These are phyloP conservation scores for Yoshiicerus persimilis DNA, from an alignment of 1,140 invertebrate genomes.

Conservation along the genomic window DNA sequence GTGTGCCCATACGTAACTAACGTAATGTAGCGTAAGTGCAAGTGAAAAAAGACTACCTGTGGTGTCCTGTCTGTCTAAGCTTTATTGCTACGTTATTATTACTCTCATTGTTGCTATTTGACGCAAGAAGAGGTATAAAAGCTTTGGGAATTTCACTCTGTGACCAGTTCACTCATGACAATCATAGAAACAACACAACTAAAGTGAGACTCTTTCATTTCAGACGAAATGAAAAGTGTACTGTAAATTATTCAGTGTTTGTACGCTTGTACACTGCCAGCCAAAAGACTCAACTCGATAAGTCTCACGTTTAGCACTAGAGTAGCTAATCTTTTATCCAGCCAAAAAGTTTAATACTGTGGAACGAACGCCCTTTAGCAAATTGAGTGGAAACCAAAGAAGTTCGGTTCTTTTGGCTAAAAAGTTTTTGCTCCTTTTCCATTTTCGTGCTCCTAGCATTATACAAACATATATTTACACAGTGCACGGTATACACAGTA, in stretches of 20 bases:
- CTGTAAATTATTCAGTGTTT: neutral
- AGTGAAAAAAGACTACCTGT: neutral
- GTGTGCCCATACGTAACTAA: neutral
- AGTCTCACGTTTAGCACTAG: neutral
- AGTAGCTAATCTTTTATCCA: neutral
- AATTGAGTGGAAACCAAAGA: neutral
- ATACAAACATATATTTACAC: neutral
- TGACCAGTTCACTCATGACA: neutral
- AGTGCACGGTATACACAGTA: neutral
- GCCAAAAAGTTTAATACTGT: neutral
- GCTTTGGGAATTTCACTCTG: conserved; percentile 3
- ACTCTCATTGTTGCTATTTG: neutral
- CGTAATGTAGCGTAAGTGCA: neutral
- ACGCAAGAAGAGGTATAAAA: neutral
- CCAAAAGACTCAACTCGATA: neutral
- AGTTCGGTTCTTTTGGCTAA: neutral
- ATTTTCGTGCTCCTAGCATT: neutral
- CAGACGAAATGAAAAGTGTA: neutral
- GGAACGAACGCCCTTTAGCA: neutral
- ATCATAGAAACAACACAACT: neutral
- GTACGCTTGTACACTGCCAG: neutral
- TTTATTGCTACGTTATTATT: neutral
- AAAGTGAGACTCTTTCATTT: neutral
- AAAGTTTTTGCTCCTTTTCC: neutral
- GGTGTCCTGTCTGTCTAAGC: neutral